Conservation (phyloP, 1,140 invertebrate genomes). For the Mycetomoellerius zeteki region DNA sequence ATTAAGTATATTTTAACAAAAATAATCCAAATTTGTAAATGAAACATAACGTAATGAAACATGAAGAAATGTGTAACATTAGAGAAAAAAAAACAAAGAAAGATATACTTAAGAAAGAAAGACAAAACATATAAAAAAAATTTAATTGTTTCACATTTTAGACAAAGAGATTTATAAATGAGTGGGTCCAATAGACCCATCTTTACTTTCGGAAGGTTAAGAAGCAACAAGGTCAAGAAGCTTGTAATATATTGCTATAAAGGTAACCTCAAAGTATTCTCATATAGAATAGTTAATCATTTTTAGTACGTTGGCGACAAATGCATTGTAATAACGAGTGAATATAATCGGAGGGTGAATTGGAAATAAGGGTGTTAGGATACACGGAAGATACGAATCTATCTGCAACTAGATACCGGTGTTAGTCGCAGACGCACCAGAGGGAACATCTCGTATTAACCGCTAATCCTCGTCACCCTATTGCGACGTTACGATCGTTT, state of each 20-base stretch:
- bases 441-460: conserved; percentile 44
- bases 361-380: conserved; percentile 1
- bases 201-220: too few species aligned
- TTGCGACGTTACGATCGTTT: conserved; percentile 34
- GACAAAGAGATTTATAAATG: too few species aligned
- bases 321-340: not conserved
- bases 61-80: too few species aligned
- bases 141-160: too few species aligned
- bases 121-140: too few species aligned
- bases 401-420: conserved; percentile 31
- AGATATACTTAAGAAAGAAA: too few species aligned
- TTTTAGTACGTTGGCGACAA: not conserved
- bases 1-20: too few species aligned
- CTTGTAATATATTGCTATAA: not conserved
- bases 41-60: too few species aligned
- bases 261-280: not conserved
- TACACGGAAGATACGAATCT: conserved; percentile 15
- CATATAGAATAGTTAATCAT: not conserved
- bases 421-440: conserved; percentile 9
- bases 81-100: too few species aligned
- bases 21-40: too few species aligned
- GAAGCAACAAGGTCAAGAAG: not conserved
- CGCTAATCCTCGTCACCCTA: conserved; percentile 15
- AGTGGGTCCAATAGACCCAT: too few species aligned
- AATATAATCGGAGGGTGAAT: conserved; percentile 15